A percentile compares a stretch with the other conserved stretches of the same genome.
These are phyloP conservation scores for Drosophila kanekoi DNA, from an alignment of 2,888 invertebrate genomes.

Conservation along the genomic window DNA sequence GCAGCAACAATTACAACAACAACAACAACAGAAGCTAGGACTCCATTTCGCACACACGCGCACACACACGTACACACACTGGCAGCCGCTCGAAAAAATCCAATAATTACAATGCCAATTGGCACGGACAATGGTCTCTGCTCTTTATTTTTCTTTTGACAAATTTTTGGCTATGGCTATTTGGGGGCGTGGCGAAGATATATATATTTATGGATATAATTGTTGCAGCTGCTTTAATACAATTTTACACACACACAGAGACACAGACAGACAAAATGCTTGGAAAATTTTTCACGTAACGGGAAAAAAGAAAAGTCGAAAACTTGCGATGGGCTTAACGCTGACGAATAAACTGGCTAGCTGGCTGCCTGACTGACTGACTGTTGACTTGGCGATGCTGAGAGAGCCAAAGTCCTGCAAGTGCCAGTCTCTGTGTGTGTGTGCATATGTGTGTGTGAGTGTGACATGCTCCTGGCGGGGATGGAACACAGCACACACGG, in stretches of 20 bases:
- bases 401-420: slow-evolving; percentile 26
- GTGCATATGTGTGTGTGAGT: slow-evolving; percentile 6
- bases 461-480: slow-evolving; percentile 25
- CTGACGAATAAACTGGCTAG: slow-evolving; percentile 50
- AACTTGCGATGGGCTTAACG: slow-evolving; percentile 59
- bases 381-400: slow-evolving; percentile 50
- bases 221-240: slow-evolving; percentile 13
- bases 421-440: slow-evolving; percentile 6
- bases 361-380: slow-evolving; percentile 47
- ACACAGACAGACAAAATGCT: slow-evolving; percentile 27
- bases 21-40: slow-evolving; percentile 11
- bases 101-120: slow-evolving; percentile 68
- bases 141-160: slow-evolving; percentile 1
- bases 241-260: slow-evolving; percentile 17
- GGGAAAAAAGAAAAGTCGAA: slow-evolving; percentile 42
- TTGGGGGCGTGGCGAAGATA: slow-evolving; percentile 8
- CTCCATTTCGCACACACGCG: slow-evolving; percentile 7
- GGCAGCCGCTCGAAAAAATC: slow-evolving; percentile 48
- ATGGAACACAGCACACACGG: slow-evolving; percentile 29
- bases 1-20: slow-evolving; percentile 18
- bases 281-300: slow-evolving; percentile 53
- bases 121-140: slow-evolving; percentile 18
- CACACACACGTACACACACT: slow-evolving; percentile 12
- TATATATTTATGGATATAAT: not conserved
- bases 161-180: not conserved